Evolutionary conservation across 2,113 vertebrate species (phyloP).

Genomic region (Thryonomys swinderianus): DNA sequence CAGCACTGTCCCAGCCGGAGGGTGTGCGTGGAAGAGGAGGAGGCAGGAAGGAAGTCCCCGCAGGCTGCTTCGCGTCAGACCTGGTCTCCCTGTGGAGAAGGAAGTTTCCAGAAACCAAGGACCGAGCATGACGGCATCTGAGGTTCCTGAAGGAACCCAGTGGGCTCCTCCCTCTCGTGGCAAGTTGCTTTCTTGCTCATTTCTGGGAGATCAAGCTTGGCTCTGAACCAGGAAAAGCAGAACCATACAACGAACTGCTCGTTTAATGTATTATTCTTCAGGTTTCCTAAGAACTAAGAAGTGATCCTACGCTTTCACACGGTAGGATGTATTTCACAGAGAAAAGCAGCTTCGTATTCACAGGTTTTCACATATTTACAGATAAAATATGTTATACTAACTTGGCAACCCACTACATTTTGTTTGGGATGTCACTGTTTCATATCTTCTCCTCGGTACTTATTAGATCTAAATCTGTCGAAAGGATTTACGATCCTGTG

Average conservation of each 20-base stretch:
- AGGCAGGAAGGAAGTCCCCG: background rate
- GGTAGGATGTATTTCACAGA: background rate
- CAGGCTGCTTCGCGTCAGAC: background rate
- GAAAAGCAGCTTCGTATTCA: background rate
- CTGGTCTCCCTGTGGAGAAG: background rate
- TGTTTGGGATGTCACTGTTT: background rate
- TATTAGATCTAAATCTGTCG: background rate
- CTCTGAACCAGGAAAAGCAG: background rate
- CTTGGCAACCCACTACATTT: background rate
- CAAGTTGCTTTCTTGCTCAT: background rate
- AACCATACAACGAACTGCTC: background rate
- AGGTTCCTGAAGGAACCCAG: background rate
- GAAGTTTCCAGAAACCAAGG: background rate
- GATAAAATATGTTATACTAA: background rate
- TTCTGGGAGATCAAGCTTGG: background rate
- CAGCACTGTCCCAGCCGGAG: background rate
- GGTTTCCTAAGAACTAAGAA: background rate
- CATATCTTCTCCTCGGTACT: background rate
- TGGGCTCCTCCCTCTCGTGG: background rate
- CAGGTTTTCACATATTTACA: background rate
- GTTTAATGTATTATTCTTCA: background rate
- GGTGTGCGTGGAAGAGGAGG: slow-evolving; percentile 47
- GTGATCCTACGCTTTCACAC: background rate
- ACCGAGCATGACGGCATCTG: background rate
- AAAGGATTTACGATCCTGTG: background rate